Conservation (phyloP, 1,140 invertebrate genomes). For the Drosophila quadrilineata region DNA sequence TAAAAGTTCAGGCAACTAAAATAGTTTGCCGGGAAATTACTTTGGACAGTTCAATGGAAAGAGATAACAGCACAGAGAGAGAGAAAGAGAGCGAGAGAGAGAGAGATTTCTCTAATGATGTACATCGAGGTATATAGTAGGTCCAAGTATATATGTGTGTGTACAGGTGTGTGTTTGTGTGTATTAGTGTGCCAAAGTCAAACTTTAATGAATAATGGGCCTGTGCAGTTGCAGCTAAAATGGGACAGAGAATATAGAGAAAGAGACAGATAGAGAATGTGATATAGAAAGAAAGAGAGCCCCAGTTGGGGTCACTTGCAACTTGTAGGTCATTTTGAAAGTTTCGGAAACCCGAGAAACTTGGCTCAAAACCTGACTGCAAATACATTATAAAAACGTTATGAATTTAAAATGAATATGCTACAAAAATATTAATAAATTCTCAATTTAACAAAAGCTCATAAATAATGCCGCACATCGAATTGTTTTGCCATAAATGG, state of each 20-base stretch:
- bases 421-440: too few species aligned
- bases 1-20: constrained; percentile 58
- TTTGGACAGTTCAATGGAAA: constrained; percentile 19
- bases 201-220: constrained; percentile 60
- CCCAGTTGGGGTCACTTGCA: constrained; percentile 1
- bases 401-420: too few species aligned
- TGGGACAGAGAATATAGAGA: background rate
- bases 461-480: too few species aligned
- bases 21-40: constrained; percentile 48
- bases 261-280: too few species aligned
- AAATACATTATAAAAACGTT: too few species aligned
- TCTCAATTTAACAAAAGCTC: too few species aligned
- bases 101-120: constrained; percentile 37
- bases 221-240: constrained; percentile 1
- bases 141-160: background rate
- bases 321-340: background rate
- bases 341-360: too few species aligned
- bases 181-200: constrained; percentile 19
- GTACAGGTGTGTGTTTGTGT: constrained; percentile 1
- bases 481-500: too few species aligned
- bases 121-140: constrained; percentile 5
- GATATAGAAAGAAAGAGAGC: too few species aligned
- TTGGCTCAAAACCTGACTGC: too few species aligned
- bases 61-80: background rate
- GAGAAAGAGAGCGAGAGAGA: too few species aligned